Percentiles rank a stretch among this genome's conserved stretches.
phyloP scores from a whole-genome alignment of 2,113 vertebrate genomes.

The Peromyscus maniculatus region DNA sequence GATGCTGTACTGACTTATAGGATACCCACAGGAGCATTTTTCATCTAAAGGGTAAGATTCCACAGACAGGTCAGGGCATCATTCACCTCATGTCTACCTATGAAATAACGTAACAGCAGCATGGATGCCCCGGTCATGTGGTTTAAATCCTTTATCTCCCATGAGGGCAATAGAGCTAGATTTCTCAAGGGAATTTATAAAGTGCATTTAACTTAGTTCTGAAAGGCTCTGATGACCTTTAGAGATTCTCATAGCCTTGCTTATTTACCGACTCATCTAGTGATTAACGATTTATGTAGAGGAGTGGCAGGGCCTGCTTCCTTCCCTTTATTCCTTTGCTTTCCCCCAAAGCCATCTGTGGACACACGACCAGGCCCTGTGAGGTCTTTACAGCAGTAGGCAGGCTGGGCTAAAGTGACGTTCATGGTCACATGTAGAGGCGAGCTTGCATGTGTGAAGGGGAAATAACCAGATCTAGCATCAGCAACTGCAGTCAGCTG shows the following conservation, averaged over 20 bases:
- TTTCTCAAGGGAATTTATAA: slow-evolving; percentile 44
- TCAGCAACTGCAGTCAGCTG: rapidly evolving
- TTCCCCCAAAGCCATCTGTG: background rate
- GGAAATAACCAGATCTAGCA: background rate
- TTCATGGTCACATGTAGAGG: background rate
- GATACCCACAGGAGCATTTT: background rate
- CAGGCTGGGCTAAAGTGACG: background rate
- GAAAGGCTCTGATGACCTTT: slow-evolving; percentile 49
- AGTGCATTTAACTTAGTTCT: slow-evolving; percentile 39
- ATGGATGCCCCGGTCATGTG: background rate
- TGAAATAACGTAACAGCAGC: background rate
- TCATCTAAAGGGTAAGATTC: slow-evolving; percentile 19
- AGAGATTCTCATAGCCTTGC: slow-evolving; percentile 33
- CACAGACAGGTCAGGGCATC: slow-evolving; percentile 12
- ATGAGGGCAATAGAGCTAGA: background rate
- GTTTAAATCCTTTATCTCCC: background rate
- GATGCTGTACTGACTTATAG: too few species aligned
- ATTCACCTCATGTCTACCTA: background rate
- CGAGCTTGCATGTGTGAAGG: background rate
- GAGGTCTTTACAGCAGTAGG: background rate
- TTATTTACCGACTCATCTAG: background rate
- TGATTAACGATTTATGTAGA: slow-evolving; percentile 26
- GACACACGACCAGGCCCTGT: background rate
- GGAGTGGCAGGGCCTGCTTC: slow-evolving; percentile 3
- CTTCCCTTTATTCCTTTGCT: background rate